Evolutionary conservation across 2,797 vertebrate genomes (phyloP), one percentile per base, ranked within the genome.

Genomic region (Pipistrellus pipistrellus): DNA sequence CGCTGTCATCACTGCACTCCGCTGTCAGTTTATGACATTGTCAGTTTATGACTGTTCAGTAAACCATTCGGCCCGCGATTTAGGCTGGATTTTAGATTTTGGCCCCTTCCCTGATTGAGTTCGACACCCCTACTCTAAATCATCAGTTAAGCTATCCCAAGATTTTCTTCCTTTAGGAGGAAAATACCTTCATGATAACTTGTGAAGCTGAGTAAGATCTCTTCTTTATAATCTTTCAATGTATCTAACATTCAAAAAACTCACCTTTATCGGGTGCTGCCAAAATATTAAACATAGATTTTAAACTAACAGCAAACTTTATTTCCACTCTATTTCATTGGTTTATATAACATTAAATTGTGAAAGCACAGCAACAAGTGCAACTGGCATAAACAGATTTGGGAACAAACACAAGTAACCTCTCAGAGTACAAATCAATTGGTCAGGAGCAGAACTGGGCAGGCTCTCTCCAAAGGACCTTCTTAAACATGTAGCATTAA

Each of bases 371-470:
- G 8, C 91, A 87, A 91, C 41, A 75, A 71, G 69, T 62, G 55
- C 15, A 93, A 78, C n/a, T 92, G 44, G 57, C 68, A 92, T 71
- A 82, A 92, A 87, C 76, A 88, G 73, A 44, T 88, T 96, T 90
- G 30, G 62, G 75, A 90, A 83, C 20, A 94, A 93, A 81, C 57
- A 85, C 12, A 86, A 32, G 35, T 83, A 71, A 91, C 73, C 77
- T 55, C 66, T 13, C 35, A 73, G 64, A 53, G 27, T 53, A 71
- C 14, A 46, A 1, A 73, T 94, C 57, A 82, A 2, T 20, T 75
- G 44, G 30, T 85, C 62, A 86, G 76, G 35, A 87, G 27, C 46
- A 83, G 38, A 83, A 83, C 23, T 41, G 12, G 32, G n/a, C 55
- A 66, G 62, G 41, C 12, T 68, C 15, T 41, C 18, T 69, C 25